Base-by-base conservation (phyloP, 2,797 vertebrate genomes). In the Protosalanx chinensis region DNA sequence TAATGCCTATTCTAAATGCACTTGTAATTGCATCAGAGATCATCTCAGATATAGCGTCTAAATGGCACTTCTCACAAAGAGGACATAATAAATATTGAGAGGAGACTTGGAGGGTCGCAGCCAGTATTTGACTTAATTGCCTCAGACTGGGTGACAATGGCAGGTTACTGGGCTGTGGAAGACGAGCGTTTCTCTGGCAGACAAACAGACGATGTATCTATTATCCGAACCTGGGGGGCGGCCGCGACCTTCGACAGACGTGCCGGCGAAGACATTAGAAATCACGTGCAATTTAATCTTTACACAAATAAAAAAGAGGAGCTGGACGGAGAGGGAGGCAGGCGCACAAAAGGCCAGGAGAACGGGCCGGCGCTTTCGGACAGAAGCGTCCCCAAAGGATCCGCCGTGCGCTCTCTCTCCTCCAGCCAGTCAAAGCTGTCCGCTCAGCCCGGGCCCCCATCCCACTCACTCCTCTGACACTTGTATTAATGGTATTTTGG, bases 281-380 rank as follows among this genome's bases (percentile, higher is more conserved):
- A 94, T 96, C 94, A 95, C 95, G 95, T 95, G 96, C 95, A 97
- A 96, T 98, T 98, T 97, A 97, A 97, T 97, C 95, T 97, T 95
- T 93, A 91, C 94, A 95, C 95, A 94, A 96, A 97, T 95, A 96
- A 94, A 95, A 89, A 41, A 41, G 83, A 41, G 83, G 79, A 49
- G 6, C 8, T 35, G 61, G 32, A 68, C 20, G 60, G 32, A 85
- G 77, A 57, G 80, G 74, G 78, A 79, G 79, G 89, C 91, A 93
- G 92, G 86, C 85, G 90, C 92, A 95, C 95, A 97, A 97, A 94
- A 91, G 93, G 92, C 86, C 88, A 90, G 18, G 91, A 94, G 94
- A 95, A 95, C 93, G 93, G 93, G 93, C 92, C 90, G 90, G 86
- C 88, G 87, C 90, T 90, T 90, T 86, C 72, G 71, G 90, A 94